phyloP scores from a whole-genome alignment of 2,888 invertebrate genomes.

The Archips xylosteana region DNA sequence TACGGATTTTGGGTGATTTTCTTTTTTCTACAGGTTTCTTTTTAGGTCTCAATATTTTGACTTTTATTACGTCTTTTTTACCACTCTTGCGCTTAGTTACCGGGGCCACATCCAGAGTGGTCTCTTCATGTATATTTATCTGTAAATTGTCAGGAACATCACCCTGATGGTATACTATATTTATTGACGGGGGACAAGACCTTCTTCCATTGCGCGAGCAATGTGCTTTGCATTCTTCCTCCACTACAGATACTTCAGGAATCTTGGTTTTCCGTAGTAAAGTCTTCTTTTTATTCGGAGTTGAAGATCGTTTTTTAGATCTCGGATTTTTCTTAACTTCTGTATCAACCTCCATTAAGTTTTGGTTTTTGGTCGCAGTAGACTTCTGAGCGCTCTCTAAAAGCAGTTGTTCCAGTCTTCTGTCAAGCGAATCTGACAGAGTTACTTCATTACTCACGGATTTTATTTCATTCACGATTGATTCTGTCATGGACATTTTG shows the following conservation, averaged over 20 bases:
- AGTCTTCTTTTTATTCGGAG: conserved; percentile 61
- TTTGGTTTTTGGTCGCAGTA: conserved; percentile 37
- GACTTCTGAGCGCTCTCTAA: conserved; percentile 74
- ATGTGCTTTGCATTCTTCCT: conserved; percentile 66
- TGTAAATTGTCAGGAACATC: conserved; percentile 44
- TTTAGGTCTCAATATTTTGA: conserved; percentile 72
- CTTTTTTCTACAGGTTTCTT: conserved; percentile 48
- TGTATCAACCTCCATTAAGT: conserved; percentile 50
- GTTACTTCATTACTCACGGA: conserved; percentile 59
- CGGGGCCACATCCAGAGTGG: conserved; percentile 20
- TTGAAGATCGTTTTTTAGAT: conserved; percentile 64
- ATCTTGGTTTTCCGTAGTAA: conserved; percentile 50
- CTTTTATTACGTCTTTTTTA: conserved; percentile 75
- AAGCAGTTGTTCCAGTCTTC: conserved; percentile 64
- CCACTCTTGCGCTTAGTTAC: conserved; percentile 53
- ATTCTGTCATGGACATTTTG: conserved; percentile 54
- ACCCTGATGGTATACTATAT: conserved; percentile 47
- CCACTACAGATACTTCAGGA: conserved; percentile 58
- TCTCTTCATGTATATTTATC: conserved; percentile 45
- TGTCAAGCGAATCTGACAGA: conserved; percentile 64
- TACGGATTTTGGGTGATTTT: conserved; percentile 39
- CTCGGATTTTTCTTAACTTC: conserved; percentile 49
- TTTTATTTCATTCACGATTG: conserved; percentile 59
- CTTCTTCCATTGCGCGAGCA: conserved; percentile 60
- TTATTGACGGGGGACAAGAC: conserved; percentile 66